These are phyloP conservation scores for Struthio camelus DNA, from an alignment of 2,113 vertebrate species.

Conservation along the genomic window DNA sequence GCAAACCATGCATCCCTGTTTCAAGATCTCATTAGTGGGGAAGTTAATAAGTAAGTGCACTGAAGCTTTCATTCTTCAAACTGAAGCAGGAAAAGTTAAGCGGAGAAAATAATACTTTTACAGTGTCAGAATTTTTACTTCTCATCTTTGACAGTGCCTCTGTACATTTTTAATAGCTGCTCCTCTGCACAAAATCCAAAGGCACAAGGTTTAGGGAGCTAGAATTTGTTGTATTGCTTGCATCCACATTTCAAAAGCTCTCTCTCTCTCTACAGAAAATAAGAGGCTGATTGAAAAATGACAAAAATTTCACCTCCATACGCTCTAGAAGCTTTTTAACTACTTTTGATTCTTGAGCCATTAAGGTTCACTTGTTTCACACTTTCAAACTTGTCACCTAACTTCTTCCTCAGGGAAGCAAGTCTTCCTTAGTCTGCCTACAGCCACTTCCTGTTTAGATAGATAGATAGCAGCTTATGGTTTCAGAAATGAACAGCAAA, in stretches of 20 bases:
- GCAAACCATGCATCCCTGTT: conserved; percentile 1
- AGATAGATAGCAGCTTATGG: not conserved
- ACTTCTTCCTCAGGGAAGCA: not conserved
- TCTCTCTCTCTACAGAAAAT: not conserved
- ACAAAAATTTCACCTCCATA: not conserved
- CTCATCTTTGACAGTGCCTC: conserved; percentile 5
- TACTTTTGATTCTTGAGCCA: not conserved
- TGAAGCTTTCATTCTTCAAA: conserved; percentile 53
- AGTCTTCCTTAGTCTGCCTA: not conserved
- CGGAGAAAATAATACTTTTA: not conserved
- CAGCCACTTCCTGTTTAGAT: not conserved
- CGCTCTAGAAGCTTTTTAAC: not conserved
- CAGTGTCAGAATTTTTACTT: conserved; percentile 6
- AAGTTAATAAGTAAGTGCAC: conserved; percentile 65
- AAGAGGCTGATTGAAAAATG: not conserved
- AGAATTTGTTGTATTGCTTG: not conserved
- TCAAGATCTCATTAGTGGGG: conserved; percentile 62
- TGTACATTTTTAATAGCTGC: conserved; percentile 8
- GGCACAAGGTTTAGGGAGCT: conserved; percentile 22
- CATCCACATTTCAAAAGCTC: not conserved
- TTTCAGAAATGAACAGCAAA: not conserved
- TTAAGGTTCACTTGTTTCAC: not conserved
- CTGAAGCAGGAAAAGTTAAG: conserved; percentile 27
- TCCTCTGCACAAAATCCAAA: not conserved
- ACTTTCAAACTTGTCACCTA: not conserved